Evolutionary conservation across 2,888 invertebrate species (phyloP).

Genomic region (Acleris emargana): DNA sequence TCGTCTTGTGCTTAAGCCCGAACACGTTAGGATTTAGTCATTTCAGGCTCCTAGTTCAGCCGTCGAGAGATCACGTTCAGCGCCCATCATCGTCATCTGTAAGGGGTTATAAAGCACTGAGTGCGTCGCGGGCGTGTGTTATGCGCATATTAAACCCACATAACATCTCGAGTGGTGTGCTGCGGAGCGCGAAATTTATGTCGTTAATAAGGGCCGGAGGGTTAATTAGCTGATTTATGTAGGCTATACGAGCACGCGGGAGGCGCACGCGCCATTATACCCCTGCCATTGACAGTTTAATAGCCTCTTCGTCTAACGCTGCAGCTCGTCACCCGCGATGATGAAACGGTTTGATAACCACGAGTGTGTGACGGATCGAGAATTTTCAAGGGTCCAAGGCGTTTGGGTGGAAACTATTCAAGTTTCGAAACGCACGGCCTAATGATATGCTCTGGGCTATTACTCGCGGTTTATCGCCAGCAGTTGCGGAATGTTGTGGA

Average conservation of each 20-base stretch:
- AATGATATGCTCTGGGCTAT: not conserved
- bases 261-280: conserved; percentile 63
- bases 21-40: conserved; percentile 16
- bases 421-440: not conserved
- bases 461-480: conserved; percentile 8
- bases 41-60: conserved; percentile 12
- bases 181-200: conserved; percentile 76
- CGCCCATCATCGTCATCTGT: conserved; percentile 3
- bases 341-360: conserved; percentile 54
- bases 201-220: conserved; percentile 78
- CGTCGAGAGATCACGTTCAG: not conserved
- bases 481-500: conserved; percentile 24
- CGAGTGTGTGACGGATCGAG: conserved; percentile 52
- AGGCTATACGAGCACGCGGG: conserved; percentile 62
- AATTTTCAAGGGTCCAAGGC: conserved; percentile 20
- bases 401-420: conserved; percentile 5
- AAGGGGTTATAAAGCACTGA: conserved; percentile 38
- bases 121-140: conserved; percentile 48
- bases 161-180: conserved; percentile 69
- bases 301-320: conserved; percentile 48
- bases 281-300: conserved; percentile 74
- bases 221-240: conserved; percentile 81
- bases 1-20: conserved; percentile 43
- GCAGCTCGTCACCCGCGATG: conserved; percentile 44
- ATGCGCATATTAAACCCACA: conserved; percentile 70